These are phyloP conservation scores for Pristionchus exspectatus DNA, from an alignment of 2,888 invertebrate genomes.

Conservation along the genomic window DNA sequence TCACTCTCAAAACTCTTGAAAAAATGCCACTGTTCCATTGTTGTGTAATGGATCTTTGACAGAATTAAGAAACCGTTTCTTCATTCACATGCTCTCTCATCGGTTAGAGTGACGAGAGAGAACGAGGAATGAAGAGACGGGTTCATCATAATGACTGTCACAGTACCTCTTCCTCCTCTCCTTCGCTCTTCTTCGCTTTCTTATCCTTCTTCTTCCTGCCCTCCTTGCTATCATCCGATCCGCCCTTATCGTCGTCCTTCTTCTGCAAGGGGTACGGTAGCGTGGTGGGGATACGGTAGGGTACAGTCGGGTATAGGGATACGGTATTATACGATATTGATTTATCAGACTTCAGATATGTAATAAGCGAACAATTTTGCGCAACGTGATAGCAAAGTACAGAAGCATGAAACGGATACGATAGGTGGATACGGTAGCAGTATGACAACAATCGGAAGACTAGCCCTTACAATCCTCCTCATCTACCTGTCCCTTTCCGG, in stretches of 20 bases:
- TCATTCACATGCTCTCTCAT: no score
- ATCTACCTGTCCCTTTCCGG: conserved; percentile 14
- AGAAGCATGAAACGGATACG: no score
- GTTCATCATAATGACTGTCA: background rate
- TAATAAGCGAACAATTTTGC: no score
- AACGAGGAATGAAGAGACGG: background rate
- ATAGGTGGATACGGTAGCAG: background rate
- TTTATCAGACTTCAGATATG: no score
- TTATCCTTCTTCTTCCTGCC: background rate
- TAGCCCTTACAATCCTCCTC: background rate
- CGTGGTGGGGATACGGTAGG: background rate
- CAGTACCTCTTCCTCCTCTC: background rate
- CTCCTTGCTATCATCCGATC: background rate
- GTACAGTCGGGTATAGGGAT: background rate
- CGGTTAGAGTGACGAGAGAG: no score
- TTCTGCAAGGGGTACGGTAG: background rate
- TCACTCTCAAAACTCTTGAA: no score
- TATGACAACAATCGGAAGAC: no score
- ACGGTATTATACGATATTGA: no score
- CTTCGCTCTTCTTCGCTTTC: background rate
- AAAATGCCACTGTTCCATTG: no score
- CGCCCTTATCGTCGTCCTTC: background rate
- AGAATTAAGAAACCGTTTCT: no score
- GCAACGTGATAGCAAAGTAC: no score
- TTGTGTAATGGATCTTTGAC: no score